phyloP scores from a whole-genome alignment of 2,888 invertebrate species.

The Plebejus anna region DNA sequence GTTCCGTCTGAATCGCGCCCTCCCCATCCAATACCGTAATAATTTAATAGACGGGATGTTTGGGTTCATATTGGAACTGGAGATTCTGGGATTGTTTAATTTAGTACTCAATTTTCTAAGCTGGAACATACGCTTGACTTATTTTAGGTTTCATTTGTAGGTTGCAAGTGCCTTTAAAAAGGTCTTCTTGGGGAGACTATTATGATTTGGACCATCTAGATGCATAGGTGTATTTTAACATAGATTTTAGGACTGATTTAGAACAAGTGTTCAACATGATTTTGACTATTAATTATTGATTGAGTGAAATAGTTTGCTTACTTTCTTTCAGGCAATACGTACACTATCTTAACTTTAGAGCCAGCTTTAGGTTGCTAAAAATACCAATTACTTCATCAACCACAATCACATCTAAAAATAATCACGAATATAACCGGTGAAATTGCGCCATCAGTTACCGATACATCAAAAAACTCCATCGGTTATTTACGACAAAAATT shows the following conservation, averaged over 20 bases:
- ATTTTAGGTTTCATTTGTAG: background rate
- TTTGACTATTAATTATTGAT: too few relatives aligned
- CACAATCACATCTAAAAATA: background rate
- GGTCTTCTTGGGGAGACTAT: too few relatives aligned
- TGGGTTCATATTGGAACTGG: background rate
- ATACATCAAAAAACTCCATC: constrained; percentile 20
- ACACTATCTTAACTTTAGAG: too few relatives aligned
- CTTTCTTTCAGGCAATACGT: too few relatives aligned
- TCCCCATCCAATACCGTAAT: constrained; percentile 33
- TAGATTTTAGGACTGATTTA: too few relatives aligned
- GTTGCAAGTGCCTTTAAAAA: too few relatives aligned
- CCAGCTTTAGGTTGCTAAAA: too few relatives aligned
- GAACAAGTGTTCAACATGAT: too few relatives aligned
- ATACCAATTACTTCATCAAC: background rate
- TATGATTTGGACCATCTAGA: too few relatives aligned
- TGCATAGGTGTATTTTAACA: too few relatives aligned
- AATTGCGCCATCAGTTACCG: constrained; percentile 17
- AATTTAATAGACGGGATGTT: constrained; percentile 12
- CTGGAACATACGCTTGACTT: background rate
- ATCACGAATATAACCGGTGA: background rate
- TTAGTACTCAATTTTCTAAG: background rate
- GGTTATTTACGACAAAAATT: constrained; percentile 35
- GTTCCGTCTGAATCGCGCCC: constrained; percentile 39
- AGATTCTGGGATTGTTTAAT: constrained; percentile 10
- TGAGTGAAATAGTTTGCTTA: too few relatives aligned